phyloP scores from a whole-genome alignment of 37 sponge, comb jelly and placozoan species.

The Theonella swinhoei region DNA sequence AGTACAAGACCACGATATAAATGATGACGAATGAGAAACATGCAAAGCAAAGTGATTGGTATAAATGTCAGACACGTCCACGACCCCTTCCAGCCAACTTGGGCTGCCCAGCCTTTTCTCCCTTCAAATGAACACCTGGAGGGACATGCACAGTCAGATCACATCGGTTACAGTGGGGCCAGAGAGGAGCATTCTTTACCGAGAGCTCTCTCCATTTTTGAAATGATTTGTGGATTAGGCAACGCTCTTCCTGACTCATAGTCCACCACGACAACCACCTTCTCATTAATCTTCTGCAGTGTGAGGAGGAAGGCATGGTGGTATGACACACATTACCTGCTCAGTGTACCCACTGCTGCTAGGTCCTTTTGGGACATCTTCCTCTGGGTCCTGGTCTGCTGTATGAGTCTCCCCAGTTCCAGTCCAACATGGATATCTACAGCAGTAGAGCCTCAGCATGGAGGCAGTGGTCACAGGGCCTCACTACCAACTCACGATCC shows the following conservation, averaged over 20 bases:
- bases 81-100: slow-evolving; percentile 18
- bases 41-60: too few species aligned
- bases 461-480: not conserved
- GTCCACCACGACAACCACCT: slow-evolving; percentile 42
- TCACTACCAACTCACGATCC: slow-evolving; percentile 31
- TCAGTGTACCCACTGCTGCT: slow-evolving; percentile 28
- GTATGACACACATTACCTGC: not conserved
- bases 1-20: too few species aligned
- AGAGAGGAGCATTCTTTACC: slow-evolving; percentile 11
- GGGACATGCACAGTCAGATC: not conserved
- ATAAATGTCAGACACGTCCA: not conserved
- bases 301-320: not conserved
- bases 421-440: slow-evolving; percentile 44
- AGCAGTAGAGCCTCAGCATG: not conserved
- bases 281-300: slow-evolving; percentile 60
- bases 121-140: slow-evolving; percentile 42
- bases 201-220: slow-evolving; percentile 60
- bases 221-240: slow-evolving; percentile 38
- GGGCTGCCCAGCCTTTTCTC: slow-evolving; percentile 41
- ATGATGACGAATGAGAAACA: too few species aligned
- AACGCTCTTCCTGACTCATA: slow-evolving; percentile 50
- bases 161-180: not conserved
- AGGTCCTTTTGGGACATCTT: slow-evolving; percentile 49
- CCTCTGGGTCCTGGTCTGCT: slow-evolving; percentile 10
- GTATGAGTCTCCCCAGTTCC: slow-evolving; percentile 55